Evolutionary conservation across 2,113 vertebrate genomes (phyloP).

Genomic region (Oreochromis aureus): DNA sequence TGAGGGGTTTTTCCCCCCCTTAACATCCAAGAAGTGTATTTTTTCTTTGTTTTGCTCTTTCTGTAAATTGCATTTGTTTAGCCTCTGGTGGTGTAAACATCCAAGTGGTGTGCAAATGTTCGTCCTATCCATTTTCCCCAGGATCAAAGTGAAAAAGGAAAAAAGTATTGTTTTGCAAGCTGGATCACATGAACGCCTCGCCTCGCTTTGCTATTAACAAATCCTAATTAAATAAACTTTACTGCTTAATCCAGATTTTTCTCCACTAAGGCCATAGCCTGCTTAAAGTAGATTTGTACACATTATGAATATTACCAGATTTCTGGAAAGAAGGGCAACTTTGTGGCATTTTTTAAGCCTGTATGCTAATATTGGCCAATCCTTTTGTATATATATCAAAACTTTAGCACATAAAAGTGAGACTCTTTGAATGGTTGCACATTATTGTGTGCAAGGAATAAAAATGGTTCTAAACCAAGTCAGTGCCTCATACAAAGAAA

Average conservation of each 20-base stretch:
- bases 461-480: background rate
- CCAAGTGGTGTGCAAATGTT: background rate
- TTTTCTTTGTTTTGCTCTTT: slow-evolving; percentile 12
- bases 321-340: background rate
- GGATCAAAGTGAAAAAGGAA: slow-evolving; percentile 23
- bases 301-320: background rate
- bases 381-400: background rate
- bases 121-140: background rate
- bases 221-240: slow-evolving; percentile 3
- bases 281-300: background rate
- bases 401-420: background rate
- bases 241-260: background rate
- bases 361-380: background rate
- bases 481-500: background rate
- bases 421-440: background rate
- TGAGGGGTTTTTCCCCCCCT: background rate
- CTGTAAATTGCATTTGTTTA: slow-evolving; percentile 15
- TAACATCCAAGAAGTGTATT: background rate
- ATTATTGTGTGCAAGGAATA: background rate
- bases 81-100: slow-evolving; percentile 18
- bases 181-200: background rate
- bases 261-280: background rate
- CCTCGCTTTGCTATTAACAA: background rate
- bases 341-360: rapidly evolving
- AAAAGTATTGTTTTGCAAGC: background rate